These are phyloP conservation scores for Syngnathus rostellatus DNA, from an alignment of 2,797 vertebrate species.

Conservation along the genomic window DNA sequence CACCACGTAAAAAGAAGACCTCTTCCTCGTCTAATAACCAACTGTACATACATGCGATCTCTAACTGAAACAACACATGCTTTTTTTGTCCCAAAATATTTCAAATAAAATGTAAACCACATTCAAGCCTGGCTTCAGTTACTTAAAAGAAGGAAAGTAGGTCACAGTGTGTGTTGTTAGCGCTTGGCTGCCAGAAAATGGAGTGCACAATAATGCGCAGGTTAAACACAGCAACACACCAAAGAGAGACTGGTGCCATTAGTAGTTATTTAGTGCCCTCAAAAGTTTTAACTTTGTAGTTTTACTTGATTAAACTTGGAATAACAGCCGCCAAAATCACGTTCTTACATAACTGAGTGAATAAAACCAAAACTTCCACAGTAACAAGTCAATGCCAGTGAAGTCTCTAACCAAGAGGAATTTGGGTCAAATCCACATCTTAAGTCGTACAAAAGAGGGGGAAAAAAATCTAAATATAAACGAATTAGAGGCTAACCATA, in stretches of 20 bases:
- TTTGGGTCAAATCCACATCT: background rate
- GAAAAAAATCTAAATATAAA: background rate
- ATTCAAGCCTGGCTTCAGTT: background rate
- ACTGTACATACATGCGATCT: background rate
- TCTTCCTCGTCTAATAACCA: background rate
- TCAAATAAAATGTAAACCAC: background rate
- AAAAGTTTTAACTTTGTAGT: background rate
- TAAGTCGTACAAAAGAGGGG: background rate
- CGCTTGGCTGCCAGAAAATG: constrained; percentile 2
- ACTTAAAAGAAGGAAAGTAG: constrained; percentile 2
- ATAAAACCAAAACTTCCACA: background rate
- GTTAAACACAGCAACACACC: background rate
- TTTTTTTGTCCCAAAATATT: background rate
- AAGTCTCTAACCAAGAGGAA: background rate
- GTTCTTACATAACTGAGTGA: background rate
- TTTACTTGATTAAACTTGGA: background rate
- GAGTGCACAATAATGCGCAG: background rate
- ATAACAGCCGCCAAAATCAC: background rate
- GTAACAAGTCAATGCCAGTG: background rate
- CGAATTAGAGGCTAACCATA: background rate
- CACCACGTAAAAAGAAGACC: background rate
- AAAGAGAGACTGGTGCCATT: background rate
- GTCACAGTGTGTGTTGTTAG: constrained; percentile 3
- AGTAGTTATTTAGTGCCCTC: background rate
- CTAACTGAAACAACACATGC: background rate